Evolutionary conservation across 2,888 invertebrate genomes (phyloP), one percentile per base, ranked within the genome.

Genomic region (Zygothrica quintamaculata): DNA sequence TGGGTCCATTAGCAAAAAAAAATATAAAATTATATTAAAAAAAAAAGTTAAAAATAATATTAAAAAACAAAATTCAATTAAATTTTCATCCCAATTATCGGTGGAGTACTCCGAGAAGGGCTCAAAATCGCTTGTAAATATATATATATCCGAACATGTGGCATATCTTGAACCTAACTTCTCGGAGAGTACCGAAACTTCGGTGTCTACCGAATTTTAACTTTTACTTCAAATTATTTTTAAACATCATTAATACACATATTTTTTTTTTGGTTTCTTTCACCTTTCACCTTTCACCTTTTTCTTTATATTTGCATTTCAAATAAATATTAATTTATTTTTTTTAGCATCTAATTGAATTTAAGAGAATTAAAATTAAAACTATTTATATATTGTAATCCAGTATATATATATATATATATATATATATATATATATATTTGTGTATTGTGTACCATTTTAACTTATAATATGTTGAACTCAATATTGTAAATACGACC

Each of bases 401-500:
- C 18, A 22, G 34, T 44, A 18, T n/a, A 9, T 44, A 34, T 13
- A 26, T 26, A 26, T 26, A 26, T 26, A 26, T 26, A n/a, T n/a
- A n/a, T n/a, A n/a, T n/a, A n/a, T n/a, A n/a, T n/a, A n/a, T n/a
- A n/a, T n/a, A n/a, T n/a, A n/a, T n/a, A n/a, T n/a, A n/a, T n/a
- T n/a, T 4, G 9, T 39, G 26, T 57, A 46, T 13, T 31, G 7
- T 36, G 51, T 60, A 59, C 55, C 5, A 58, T 47, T 56, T 16
- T 61, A 67, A 61, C 34, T 58, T 51, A 62, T 62, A 42, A 46
- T 62, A 15, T 64, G 71, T 57, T 65, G 48, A 65, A 78, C 53
- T 62, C 50, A 60, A 74, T 58, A 61, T 44, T 79, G 78, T 79
- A 79, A 76, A 79, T 78, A 78, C 61, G 60, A 55, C 40, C 12